Base-by-base conservation (phyloP, 1,140 invertebrate species). In the Oscheius sp. region DNA sequence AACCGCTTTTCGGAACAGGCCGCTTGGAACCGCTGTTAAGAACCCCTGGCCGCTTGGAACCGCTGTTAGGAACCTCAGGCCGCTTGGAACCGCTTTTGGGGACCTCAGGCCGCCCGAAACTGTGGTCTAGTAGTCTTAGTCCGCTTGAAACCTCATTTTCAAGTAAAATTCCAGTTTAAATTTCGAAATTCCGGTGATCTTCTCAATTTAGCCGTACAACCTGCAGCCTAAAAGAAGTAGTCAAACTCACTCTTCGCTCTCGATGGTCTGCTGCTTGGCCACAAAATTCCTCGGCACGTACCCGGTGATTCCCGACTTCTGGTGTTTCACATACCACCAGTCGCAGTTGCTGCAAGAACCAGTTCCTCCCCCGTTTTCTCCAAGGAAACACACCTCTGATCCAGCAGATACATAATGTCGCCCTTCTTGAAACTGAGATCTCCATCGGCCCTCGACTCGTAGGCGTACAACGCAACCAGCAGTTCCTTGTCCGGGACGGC, bases 201-300 rank as follows among this genome's bases (percentile, higher is more conserved):
- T 26, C 26, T 31, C 18, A 58, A 4, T 26, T 58, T 23, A n/a
- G n/a, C n/a, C n/a, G n/a, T n/a, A n/a, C n/a, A n/a, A n/a, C n/a
- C n/a, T n/a, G n/a, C n/a, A n/a, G n/a, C n/a, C n/a, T n/a, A n/a
- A n/a, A n/a, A n/a, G n/a, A n/a, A n/a, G n/a, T 42, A 58, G 68
- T 34, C 31, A 62, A 65, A 90, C 91, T 91, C 87, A 95, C 93
- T 96, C 94, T 90, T 95, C 93, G 86, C 92, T 94, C 85, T 96
- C 93, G 10, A 95, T 91, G 36, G 93, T 94, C 82, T 91, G 90
- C 84, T 94, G 93, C 73, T 91, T 90, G 1, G 93, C 94, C 2
- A 96, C 93, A 84, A 94, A 96, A 85, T 95, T 95, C 83, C 93
- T 90, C 1, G 94, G 93, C 78, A 96, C 93, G 71, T 94, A 90